These are phyloP conservation scores for Eubasilissa splendida DNA, from an alignment of 2,888 invertebrate species.

Conservation along the genomic window DNA sequence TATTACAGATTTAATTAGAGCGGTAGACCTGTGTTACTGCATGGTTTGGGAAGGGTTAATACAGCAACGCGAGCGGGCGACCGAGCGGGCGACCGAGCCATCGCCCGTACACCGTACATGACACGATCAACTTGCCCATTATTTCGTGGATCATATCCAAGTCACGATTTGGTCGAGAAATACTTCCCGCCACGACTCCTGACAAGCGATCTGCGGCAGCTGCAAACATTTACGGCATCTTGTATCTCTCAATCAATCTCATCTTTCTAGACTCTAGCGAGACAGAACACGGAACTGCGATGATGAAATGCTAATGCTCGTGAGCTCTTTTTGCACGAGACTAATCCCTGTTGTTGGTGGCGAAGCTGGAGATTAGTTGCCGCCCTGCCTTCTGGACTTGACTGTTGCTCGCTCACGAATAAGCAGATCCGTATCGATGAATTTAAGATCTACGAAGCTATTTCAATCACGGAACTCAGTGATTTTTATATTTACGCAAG, in stretches of 20 bases:
- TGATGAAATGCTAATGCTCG: conserved; percentile 39
- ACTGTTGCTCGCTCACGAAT: neutral
- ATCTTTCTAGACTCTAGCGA: neutral
- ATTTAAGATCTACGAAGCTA: no score
- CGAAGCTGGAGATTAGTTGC: neutral
- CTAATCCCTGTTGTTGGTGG: conserved; percentile 2
- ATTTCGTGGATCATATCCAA: conserved; percentile 35
- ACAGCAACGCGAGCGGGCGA: neutral
- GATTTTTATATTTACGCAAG: no score
- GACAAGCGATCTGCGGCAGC: conserved; percentile 33
- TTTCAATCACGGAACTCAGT: no score
- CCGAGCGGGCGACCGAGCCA: neutral
- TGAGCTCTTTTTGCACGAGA: conserved; percentile 29
- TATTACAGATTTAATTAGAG: no score
- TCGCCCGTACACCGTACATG: neutral
- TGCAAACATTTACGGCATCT: conserved; percentile 30
- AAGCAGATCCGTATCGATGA: neutral
- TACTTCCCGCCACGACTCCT: conserved; percentile 39
- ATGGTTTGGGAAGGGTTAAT: no score
- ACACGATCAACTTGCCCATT: conserved; percentile 16
- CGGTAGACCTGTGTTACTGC: no score
- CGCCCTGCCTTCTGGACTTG: neutral
- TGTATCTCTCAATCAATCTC: conserved; percentile 37
- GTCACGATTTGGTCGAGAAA: conserved; percentile 30
- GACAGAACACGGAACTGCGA: conserved; percentile 35